Evolutionary conservation across 2,797 vertebrate genomes (phyloP), one percentile per base, ranked within the genome.

Genomic region (Phalanger gymnotis): DNA sequence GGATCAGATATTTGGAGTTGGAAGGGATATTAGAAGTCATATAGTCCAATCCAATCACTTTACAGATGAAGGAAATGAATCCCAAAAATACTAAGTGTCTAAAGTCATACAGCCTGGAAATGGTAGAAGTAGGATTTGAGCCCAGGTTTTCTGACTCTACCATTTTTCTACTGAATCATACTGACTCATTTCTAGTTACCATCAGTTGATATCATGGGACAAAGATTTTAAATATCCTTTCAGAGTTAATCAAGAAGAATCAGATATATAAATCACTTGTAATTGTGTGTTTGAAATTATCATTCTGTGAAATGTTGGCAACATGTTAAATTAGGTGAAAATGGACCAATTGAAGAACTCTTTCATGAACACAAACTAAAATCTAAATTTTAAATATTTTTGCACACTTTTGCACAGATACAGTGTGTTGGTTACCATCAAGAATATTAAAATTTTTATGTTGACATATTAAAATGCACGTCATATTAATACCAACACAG

Each of bases 401-500:
- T 66, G 53, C 30, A 12, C 14, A 61, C 52, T 92, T 90, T 94
- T 91, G 91, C 58, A 58, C 87, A 96, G 93, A 47, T 94, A 96
- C 52, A 91, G 56, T 53, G 19, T 96, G 95, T 92, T 53, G 81
- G 57, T 96, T 92, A 93, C 91, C 47, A 92, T 89, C 66, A 52
- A 51, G 95, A 90, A 92, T 81, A 97, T 14, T 96, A 94, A 95
- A 91, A 95, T 54, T 97, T 97, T 96, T 95, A 93, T 93, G 95
- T 57, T 53, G 31, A 10, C 89, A 96, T 53, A 92, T 97, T 96
- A 96, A 96, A 93, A 92, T 94, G 90, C 95, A 90, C 93, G 95
- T 95, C 95, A 97, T 97, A 97, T 97, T 97, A 96, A 96, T 94
- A 91, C 93, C 93, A 97, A 95, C 97, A 92, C 95, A 94, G 96